Conservation (phyloP, 2,888 invertebrate genomes). For the Hirudinaria manillensis region DNA sequence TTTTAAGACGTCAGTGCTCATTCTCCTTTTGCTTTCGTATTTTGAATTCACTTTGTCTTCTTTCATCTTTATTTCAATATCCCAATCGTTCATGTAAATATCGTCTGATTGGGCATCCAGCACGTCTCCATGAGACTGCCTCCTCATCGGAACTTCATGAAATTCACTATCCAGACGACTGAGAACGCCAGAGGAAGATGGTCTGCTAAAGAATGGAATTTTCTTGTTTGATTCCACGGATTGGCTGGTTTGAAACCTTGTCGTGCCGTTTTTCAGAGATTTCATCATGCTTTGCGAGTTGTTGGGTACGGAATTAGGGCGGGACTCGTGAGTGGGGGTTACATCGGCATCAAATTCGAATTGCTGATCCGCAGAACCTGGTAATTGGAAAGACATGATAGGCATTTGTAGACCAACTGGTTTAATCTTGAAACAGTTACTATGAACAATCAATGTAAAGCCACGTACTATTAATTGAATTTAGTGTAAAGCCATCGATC, state of each 20-base stretch:
- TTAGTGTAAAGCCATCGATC: not conserved
- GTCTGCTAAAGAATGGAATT: not conserved
- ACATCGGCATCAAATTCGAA: conserved; percentile 22
- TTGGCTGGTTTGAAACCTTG: no score
- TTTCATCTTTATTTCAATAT: not conserved
- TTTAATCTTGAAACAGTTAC: not conserved
- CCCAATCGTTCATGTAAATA: conserved; percentile 9
- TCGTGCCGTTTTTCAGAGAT: no score
- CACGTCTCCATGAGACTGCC: not conserved
- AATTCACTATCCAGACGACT: not conserved
- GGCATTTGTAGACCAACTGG: no score
- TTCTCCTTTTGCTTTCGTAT: not conserved
- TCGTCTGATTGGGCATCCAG: not conserved
- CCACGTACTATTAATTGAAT: not conserved
- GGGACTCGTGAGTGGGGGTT: conserved; percentile 16
- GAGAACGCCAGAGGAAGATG: not conserved
- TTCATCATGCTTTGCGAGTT: not conserved
- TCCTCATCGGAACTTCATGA: not conserved
- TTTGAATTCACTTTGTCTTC: not conserved
- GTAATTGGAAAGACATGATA: no score
- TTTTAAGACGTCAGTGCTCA: not conserved
- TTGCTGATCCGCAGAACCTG: conserved; percentile 29
- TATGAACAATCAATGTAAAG: not conserved
- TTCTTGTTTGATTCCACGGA: not conserved
- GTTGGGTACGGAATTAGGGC: conserved; percentile 16